phyloP scores from a whole-genome alignment of 2,797 vertebrate genomes.

The Myiothlypis chrysogaster region DNA sequence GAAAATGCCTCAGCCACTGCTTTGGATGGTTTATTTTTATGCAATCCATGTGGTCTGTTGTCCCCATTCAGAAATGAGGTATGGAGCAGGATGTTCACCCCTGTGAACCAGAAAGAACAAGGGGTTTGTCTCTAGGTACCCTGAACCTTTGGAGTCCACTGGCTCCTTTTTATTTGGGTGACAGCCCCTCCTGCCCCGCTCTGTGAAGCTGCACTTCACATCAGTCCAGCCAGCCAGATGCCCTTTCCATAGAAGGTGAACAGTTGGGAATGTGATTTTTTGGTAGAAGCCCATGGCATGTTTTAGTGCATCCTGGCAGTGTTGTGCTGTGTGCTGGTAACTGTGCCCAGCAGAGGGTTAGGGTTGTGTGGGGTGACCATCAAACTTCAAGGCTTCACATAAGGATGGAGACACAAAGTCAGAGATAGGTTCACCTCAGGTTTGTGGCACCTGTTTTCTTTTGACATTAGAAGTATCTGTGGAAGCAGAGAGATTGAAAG shows the following conservation, averaged over 20 bases:
- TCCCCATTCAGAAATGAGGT: background rate
- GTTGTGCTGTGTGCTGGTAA: background rate
- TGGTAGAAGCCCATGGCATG: rapidly evolving
- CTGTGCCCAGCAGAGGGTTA: background rate
- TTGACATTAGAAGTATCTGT: background rate
- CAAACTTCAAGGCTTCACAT: background rate
- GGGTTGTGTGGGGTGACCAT: background rate
- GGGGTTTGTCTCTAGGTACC: background rate
- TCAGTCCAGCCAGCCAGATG: background rate
- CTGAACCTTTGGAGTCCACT: background rate
- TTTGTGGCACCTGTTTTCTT: background rate
- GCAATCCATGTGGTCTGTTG: background rate
- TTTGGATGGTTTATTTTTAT: background rate
- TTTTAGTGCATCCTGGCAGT: background rate
- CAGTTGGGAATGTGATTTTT: background rate
- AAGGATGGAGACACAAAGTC: background rate
- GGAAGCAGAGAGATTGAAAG: background rate
- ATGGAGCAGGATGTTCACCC: background rate
- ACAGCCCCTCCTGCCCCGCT: background rate
- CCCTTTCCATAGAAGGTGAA: background rate
- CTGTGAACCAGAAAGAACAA: background rate
- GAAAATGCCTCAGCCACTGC: background rate
- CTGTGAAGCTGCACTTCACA: background rate
- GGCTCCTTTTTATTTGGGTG: background rate
- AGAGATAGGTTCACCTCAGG: background rate